Conservation (phyloP, 2,888 invertebrate genomes). For the Thyatira batis region DNA sequence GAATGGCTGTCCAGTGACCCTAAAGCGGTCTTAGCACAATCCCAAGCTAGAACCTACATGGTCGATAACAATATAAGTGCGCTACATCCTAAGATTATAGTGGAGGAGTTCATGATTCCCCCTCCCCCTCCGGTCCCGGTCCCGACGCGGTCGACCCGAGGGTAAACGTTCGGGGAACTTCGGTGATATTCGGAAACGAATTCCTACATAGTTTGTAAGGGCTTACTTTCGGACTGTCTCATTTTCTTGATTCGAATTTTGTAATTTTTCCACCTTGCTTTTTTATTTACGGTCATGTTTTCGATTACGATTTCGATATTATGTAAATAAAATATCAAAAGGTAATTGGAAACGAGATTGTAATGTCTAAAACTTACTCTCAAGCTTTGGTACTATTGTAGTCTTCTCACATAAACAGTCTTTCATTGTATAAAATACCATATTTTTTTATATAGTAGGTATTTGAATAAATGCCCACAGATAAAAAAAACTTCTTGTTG, state of each 20-base stretch:
- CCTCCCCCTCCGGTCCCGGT: slow-evolving; percentile 37
- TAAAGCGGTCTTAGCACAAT: slow-evolving; percentile 62
- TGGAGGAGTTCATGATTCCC: slow-evolving; percentile 78
- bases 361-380: background rate
- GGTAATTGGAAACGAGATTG: background rate
- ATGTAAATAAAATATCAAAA: too few species aligned
- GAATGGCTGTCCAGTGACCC: slow-evolving; percentile 70
- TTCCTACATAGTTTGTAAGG: slow-evolving; percentile 8
- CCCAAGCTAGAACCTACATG: slow-evolving; percentile 80
- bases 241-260: slow-evolving; percentile 4
- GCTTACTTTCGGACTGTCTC: background rate
- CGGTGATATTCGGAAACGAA: slow-evolving; percentile 4
- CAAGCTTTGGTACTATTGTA: background rate
- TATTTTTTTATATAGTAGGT: background rate
- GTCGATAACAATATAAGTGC: slow-evolving; percentile 79
- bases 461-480: background rate
- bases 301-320: background rate
- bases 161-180: background rate
- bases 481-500: too few species aligned
- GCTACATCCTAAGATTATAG: slow-evolving; percentile 82
- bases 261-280: background rate
- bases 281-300: background rate
- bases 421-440: background rate
- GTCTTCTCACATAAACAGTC: background rate
- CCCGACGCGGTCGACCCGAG: too few species aligned